Conservation (phyloP, 2,888 invertebrate species). For the Pilophorus perplexus region DNA sequence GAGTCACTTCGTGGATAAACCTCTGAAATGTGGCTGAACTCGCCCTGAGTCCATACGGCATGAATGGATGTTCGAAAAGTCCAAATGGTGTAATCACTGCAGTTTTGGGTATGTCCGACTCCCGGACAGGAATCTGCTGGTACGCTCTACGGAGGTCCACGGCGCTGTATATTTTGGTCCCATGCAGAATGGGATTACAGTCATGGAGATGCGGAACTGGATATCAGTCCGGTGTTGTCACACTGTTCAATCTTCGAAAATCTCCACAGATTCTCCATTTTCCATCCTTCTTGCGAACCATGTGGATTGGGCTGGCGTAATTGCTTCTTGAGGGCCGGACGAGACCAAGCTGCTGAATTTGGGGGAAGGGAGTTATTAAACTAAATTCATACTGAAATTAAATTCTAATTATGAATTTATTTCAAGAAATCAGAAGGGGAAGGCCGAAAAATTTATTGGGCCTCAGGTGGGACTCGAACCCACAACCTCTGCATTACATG, state of each 20-base stretch:
- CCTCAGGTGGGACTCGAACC: no score
- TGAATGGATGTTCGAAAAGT: slow-evolving; percentile 44
- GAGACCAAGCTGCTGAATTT: slow-evolving; percentile 43
- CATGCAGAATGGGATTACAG: slow-evolving; percentile 43
- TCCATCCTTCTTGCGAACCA: slow-evolving; percentile 44
- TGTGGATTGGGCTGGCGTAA: slow-evolving; percentile 48
- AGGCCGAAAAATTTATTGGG: no score
- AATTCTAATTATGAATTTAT: no score
- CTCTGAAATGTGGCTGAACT: slow-evolving; percentile 49
- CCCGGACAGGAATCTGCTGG: slow-evolving; percentile 27
- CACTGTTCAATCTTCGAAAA: slow-evolving; percentile 51
- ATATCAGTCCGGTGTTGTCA: slow-evolving; percentile 51
- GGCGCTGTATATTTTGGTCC: slow-evolving; percentile 46
- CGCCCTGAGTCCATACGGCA: slow-evolving; percentile 47
- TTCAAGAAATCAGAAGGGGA: no score
- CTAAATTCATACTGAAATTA: no score
- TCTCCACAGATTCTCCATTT: slow-evolving; percentile 52
- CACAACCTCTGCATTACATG: no score
- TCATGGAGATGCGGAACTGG: slow-evolving; percentile 34
- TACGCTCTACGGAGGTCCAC: slow-evolving; percentile 38
- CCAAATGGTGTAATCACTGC: slow-evolving; percentile 50
- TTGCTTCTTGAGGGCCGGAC: slow-evolving; percentile 30
- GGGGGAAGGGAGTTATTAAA: no score
- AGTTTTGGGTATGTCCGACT: slow-evolving; percentile 25
- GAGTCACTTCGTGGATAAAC: slow-evolving; percentile 47